Percentiles rank a stretch among this genome's conserved stretches.
These are phyloP conservation scores for Urocolius indicus DNA, from an alignment of 2,113 vertebrate genomes.

Conservation along the genomic window DNA sequence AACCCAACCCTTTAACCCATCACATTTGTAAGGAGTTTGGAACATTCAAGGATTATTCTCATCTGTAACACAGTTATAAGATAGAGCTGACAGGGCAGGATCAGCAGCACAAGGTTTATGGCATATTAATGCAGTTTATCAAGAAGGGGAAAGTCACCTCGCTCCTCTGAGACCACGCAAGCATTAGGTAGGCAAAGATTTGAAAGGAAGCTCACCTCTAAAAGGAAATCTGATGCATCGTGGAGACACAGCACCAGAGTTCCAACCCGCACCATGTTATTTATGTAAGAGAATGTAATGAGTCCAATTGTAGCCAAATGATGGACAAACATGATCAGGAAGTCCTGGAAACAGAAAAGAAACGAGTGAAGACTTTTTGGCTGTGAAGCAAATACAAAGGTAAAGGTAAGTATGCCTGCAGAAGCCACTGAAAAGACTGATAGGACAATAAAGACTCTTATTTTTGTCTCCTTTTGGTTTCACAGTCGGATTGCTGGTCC, in stretches of 20 bases:
- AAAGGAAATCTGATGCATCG: conserved; percentile 89
- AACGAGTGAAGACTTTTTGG: neutral
- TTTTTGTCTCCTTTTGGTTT: neutral
- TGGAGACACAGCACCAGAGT: conserved; percentile 92
- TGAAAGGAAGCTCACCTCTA: conserved; percentile 84
- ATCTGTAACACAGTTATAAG: neutral
- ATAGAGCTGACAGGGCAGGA: conserved; percentile 39
- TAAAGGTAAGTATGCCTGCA: neutral
- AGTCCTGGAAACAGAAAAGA: conserved; percentile 82
- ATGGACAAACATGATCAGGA: conserved; percentile 96
- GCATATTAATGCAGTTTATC: neutral
- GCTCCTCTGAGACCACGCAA: neutral
- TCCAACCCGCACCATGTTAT: conserved; percentile 94
- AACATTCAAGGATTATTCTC: conserved; percentile 7
- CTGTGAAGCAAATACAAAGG: neutral
- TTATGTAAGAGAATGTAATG: conserved; percentile 93
- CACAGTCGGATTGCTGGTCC: neutral
- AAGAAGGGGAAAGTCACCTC: neutral
- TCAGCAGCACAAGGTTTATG: neutral
- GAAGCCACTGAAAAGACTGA: neutral
- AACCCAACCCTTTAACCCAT: neutral
- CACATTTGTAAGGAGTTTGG: neutral
- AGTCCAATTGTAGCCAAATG: conserved; percentile 89
- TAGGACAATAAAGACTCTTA: neutral
- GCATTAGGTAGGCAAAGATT: neutral